Percentiles rank a stretch among this genome's conserved stretches.
Evolutionary conservation across 2,797 vertebrate genomes (phyloP).

Genomic region (Rhabdophis nuchalis): DNA sequence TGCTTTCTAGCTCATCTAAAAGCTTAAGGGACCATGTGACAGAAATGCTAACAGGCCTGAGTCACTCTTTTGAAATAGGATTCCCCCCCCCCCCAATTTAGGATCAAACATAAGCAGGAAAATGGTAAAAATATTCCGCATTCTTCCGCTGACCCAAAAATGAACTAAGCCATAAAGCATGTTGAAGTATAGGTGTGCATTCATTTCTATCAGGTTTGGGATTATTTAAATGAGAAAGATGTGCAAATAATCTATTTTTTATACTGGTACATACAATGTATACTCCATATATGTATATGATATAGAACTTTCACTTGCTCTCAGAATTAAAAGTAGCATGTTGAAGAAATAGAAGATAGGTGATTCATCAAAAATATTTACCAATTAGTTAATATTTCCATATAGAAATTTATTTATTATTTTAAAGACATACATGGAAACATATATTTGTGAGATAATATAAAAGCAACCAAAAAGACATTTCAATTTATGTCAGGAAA

Average conservation of each 20-base stretch:
- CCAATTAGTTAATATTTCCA: neutral
- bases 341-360: neutral
- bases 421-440: neutral
- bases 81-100: neutral
- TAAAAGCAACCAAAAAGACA: neutral
- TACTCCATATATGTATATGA: neutral
- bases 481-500: neutral
- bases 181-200: neutral
- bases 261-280: neutral
- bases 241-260: neutral
- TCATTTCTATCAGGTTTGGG: neutral
- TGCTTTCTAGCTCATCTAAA: no score
- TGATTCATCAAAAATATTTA: neutral
- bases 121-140: neutral
- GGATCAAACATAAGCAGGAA: neutral
- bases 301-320: neutral
- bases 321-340: neutral
- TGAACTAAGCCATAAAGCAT: neutral
- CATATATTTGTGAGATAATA: neutral
- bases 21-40: neutral
- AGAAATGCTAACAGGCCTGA: neutral
- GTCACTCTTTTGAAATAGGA: neutral
- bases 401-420: neutral
- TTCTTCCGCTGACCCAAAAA: neutral
- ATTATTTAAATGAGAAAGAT: neutral